Percentiles rank a stretch among this genome's conserved stretches.
These are phyloP conservation scores for Eupeodes corollae DNA, from an alignment of 1,140 invertebrate genomes.

Conservation along the genomic window DNA sequence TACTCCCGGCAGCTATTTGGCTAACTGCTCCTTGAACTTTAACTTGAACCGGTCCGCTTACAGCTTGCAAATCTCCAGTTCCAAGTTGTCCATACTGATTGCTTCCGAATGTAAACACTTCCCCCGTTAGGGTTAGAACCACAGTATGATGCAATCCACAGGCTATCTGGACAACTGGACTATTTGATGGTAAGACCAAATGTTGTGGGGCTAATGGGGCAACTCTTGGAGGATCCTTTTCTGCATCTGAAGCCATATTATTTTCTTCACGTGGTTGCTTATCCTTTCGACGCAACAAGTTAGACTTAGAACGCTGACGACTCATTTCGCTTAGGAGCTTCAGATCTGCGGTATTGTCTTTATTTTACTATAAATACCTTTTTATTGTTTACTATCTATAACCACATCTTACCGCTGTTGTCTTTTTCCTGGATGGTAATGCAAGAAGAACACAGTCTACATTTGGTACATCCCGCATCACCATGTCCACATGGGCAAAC, in stretches of 20 bases:
- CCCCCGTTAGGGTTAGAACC: constrained; percentile 45
- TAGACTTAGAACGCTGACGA: constrained; percentile 32
- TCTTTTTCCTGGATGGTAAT: constrained; percentile 32
- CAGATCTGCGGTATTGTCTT: no score
- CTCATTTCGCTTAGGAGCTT: constrained; percentile 20
- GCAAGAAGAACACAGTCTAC: constrained; percentile 83
- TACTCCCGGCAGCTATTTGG: constrained; percentile 84
- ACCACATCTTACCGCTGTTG: constrained; percentile 13
- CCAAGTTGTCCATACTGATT: constrained; percentile 93
- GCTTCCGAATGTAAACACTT: constrained; percentile 82
- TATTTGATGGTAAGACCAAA: constrained; percentile 54
- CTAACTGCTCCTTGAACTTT: constrained; percentile 52
- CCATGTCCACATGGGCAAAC: constrained; percentile 92
- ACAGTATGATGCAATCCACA: constrained; percentile 84
- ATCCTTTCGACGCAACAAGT: constrained; percentile 32
- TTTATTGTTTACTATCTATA: no score
- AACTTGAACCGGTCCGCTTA: constrained; percentile 65
- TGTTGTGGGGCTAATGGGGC: constrained; percentile 61
- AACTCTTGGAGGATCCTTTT: constrained; percentile 54
- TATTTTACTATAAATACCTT: no score
- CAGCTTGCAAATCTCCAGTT: constrained; percentile 65
- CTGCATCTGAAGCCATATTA: constrained; percentile 44
- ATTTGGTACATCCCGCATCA: constrained; percentile 84
- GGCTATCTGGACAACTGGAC: constrained; percentile 67
- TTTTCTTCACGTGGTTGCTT: constrained; percentile 20